Conservation (phyloP, 2,113 vertebrate genomes). For the Perccottus glenii region DNA sequence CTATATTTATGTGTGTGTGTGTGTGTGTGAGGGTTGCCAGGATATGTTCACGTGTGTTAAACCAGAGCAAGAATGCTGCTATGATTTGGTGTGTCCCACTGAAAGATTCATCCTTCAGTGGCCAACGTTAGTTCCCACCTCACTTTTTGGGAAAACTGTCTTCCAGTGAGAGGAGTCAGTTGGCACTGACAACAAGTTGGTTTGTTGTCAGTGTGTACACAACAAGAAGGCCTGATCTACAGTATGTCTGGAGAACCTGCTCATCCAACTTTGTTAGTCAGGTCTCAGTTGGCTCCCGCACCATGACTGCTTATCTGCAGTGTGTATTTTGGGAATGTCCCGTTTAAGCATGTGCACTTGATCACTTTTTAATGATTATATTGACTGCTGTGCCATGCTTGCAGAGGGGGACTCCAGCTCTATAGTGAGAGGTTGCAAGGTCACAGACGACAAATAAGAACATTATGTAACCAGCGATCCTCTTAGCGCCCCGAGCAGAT, state of each 20-base stretch:
- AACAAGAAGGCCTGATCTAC: neutral
- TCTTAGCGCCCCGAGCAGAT: conserved; percentile 38
- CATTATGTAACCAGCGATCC: conserved; percentile 50
- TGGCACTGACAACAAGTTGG: too few relatives aligned
- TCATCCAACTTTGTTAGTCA: conserved; percentile 20
- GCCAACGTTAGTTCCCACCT: too few relatives aligned
- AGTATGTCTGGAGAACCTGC: conserved; percentile 24
- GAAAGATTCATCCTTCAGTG: too few relatives aligned
- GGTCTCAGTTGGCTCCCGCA: neutral
- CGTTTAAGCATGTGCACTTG: too few relatives aligned
- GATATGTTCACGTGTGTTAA: conserved; percentile 53
- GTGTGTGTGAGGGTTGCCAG: conserved; percentile 29
- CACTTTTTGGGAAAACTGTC: neutral
- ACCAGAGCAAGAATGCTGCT: conserved; percentile 58
- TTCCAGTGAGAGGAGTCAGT: conserved; percentile 2
- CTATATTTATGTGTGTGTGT: conserved; percentile 7
- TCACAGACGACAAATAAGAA: conserved; percentile 32
- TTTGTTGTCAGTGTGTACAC: neutral
- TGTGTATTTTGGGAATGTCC: neutral
- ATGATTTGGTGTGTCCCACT: conserved; percentile 13
- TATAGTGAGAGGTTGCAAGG: conserved; percentile 12
- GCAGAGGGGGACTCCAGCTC: conserved; percentile 8
- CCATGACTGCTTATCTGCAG: conserved; percentile 1
- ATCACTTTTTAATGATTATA: neutral
- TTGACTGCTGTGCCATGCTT: neutral